A percentile compares a stretch with the other conserved stretches of the same genome.
These are phyloP conservation scores for Alcedo atthis DNA, from an alignment of 2,797 vertebrate species.

Conservation along the genomic window DNA sequence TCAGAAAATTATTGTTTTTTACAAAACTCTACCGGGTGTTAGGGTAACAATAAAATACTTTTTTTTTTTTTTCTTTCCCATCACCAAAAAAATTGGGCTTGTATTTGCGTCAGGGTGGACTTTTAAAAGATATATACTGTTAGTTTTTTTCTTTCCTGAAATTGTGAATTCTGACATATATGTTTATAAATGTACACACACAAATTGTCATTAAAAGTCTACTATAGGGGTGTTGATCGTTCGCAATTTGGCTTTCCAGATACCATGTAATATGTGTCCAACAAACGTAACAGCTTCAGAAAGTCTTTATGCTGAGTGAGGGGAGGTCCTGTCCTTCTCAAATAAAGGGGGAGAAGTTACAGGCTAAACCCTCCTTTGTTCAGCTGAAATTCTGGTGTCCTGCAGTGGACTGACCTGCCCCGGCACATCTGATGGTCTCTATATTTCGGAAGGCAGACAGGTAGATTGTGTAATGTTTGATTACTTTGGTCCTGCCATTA, in stretches of 20 bases:
- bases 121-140: background rate
- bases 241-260: background rate
- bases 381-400: background rate
- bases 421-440: background rate
- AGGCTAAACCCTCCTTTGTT: rapidly evolving
- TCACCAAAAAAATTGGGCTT: background rate
- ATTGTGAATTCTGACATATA: background rate
- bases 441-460: background rate
- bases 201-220: background rate
- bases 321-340: background rate
- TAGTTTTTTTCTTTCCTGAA: background rate
- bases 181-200: rapidly evolving
- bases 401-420: rapidly evolving
- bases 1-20: background rate
- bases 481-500: background rate
- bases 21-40: background rate
- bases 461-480: background rate
- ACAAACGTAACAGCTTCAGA: background rate
- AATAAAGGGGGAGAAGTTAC: background rate
- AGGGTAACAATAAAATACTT: background rate
- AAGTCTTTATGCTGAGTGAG: background rate
- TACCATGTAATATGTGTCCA: background rate
- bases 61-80: background rate
- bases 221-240: rapidly evolving
- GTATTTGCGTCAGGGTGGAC: background rate